Evolutionary conservation across 1,140 invertebrate genomes (phyloP).

Genomic region (Drosophila tropicalis): DNA sequence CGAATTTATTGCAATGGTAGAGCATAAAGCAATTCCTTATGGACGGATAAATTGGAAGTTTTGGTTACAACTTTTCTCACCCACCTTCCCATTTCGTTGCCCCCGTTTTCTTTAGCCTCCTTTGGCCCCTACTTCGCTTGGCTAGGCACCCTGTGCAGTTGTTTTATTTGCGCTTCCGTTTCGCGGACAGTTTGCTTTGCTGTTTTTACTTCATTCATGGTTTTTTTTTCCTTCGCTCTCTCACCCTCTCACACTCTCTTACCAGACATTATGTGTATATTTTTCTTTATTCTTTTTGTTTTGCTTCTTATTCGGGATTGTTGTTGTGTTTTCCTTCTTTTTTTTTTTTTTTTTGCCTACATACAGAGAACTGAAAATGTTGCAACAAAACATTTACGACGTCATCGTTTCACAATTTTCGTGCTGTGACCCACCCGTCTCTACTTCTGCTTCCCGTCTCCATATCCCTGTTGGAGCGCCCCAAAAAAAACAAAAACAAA

Average conservation of each 20-base stretch:
- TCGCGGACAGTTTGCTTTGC: slow-evolving; percentile 78
- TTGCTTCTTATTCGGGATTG: slow-evolving; percentile 23
- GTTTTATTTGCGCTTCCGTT: slow-evolving; percentile 77
- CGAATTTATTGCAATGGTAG: too few species aligned
- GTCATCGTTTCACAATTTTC: slow-evolving; percentile 79
- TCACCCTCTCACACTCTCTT: slow-evolving; percentile 19
- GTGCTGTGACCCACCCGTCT: slow-evolving; percentile 40
- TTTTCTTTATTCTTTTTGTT: slow-evolving; percentile 49
- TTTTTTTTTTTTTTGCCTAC: background rate
- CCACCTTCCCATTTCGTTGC: background rate
- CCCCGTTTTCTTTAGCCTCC: background rate
- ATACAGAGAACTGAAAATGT: slow-evolving; percentile 48
- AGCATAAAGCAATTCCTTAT: too few species aligned
- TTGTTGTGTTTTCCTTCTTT: too few species aligned
- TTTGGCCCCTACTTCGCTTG: slow-evolving; percentile 24
- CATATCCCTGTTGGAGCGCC: background rate
- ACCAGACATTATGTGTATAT: slow-evolving; percentile 20
- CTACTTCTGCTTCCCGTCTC: background rate
- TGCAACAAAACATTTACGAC: slow-evolving; percentile 81
- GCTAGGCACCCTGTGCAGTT: slow-evolving; percentile 61
- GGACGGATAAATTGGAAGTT: too few species aligned
- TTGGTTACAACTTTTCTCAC: too few species aligned
- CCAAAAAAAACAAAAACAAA: slow-evolving; percentile 24
- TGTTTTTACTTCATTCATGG: slow-evolving; percentile 58
- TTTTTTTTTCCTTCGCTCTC: slow-evolving; percentile 16